These are phyloP conservation scores for Apis cerana DNA, from an alignment of 1,140 invertebrate species.

Conservation along the genomic window DNA sequence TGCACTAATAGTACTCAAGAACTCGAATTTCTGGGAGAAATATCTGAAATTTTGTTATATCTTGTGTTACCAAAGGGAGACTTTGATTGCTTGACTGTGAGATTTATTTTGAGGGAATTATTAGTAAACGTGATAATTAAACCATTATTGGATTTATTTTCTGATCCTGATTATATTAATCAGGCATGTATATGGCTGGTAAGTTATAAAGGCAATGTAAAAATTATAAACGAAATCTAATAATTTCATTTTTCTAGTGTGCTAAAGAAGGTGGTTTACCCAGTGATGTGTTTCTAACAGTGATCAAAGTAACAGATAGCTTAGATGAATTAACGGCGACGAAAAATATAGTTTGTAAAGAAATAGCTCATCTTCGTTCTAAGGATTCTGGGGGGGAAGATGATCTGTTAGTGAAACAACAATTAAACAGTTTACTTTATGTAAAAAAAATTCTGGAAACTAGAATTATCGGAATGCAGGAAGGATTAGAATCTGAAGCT, in stretches of 20 bases:
- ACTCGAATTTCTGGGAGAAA: slow-evolving; percentile 90
- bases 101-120: slow-evolving; percentile 90
- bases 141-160: slow-evolving; percentile 90
- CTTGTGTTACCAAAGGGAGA: slow-evolving; percentile 91
- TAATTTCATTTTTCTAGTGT: slow-evolving; percentile 83
- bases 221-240: no score
- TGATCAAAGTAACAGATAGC: slow-evolving; percentile 89
- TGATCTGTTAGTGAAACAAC: slow-evolving; percentile 92
- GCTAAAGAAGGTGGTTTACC: slow-evolving; percentile 87
- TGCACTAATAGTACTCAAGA: slow-evolving; percentile 85
- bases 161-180: slow-evolving; percentile 97
- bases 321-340: slow-evolving; percentile 91
- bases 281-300: slow-evolving; percentile 91
- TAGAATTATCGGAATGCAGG: slow-evolving; percentile 84
- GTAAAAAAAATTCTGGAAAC: slow-evolving; percentile 89
- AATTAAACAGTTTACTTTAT: slow-evolving; percentile 93
- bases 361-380: slow-evolving; percentile 90
- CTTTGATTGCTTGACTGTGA: slow-evolving; percentile 91
- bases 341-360: slow-evolving; percentile 88
- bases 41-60: slow-evolving; percentile 92
- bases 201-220: slow-evolving; percentile 70
- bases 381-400: slow-evolving; percentile 92
- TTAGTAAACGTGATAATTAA: slow-evolving; percentile 90
- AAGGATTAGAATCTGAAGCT: slow-evolving; percentile 81
- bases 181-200: slow-evolving; percentile 95